Conservation (phyloP, 2,888 invertebrate species). For the Standfussiana lucernea region DNA sequence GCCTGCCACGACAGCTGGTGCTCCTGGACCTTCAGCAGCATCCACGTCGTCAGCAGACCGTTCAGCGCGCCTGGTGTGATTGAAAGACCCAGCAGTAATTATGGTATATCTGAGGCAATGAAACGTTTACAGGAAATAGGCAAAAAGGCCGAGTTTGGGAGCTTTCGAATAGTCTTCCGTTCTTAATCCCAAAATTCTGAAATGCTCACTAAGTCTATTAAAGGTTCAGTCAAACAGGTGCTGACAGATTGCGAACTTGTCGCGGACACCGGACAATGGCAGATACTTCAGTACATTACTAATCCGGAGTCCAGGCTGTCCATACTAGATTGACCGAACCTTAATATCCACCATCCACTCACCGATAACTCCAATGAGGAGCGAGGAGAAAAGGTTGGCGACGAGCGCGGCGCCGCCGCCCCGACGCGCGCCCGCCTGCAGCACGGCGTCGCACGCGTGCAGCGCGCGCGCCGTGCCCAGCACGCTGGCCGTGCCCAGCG, state of each 20-base stretch:
- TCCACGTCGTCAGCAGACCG: slow-evolving; percentile 88
- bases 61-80: slow-evolving; percentile 83
- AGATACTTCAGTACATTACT: background rate
- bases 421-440: slow-evolving; percentile 84
- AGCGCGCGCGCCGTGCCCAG: slow-evolving; percentile 87
- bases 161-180: background rate
- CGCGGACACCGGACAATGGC: background rate
- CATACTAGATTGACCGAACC: background rate
- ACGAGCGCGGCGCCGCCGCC: slow-evolving; percentile 85
- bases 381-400: slow-evolving; percentile 86
- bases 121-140: slow-evolving; percentile 15
- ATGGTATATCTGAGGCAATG: slow-evolving; percentile 29
- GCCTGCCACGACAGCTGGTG: slow-evolving; percentile 88
- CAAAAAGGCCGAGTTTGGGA: background rate
- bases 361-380: slow-evolving; percentile 87
- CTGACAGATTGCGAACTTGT: background rate
- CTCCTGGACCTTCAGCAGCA: slow-evolving; percentile 88
- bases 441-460: slow-evolving; percentile 87
- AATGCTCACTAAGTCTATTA: background rate
- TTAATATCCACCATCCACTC: slow-evolving; percentile 31
- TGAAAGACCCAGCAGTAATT: slow-evolving; percentile 30
- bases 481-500: slow-evolving; percentile 84
- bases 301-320: background rate
- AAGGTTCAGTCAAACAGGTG: background rate
- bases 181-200: background rate